Evolutionary conservation across 1,140 invertebrate species (phyloP).

Genomic region (Idris sp.): DNA sequence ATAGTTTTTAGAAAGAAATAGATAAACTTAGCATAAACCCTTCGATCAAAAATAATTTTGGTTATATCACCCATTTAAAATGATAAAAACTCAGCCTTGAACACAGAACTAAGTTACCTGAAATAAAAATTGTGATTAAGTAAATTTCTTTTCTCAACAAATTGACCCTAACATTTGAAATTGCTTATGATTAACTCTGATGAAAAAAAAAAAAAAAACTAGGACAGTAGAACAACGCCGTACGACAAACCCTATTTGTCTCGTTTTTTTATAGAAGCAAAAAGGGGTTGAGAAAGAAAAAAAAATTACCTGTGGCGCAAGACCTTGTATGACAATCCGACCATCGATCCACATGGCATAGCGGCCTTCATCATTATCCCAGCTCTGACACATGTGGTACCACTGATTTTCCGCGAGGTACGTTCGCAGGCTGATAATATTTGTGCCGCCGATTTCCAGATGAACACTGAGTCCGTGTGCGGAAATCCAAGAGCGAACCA

Average conservation of each 20-base stretch:
- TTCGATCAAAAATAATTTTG: too few species aligned
- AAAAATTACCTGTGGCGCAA: conserved; percentile 76
- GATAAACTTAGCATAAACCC: too few species aligned
- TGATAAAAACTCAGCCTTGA: too few species aligned
- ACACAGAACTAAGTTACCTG: too few species aligned
- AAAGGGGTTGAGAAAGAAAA: conserved; percentile 11
- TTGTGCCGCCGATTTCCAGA: conserved; percentile 79
- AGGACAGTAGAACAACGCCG: conserved; percentile 27
- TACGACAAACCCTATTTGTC: conserved; percentile 30
- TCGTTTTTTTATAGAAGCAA: conserved; percentile 20
- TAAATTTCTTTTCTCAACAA: too few species aligned
- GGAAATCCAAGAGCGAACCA: conserved; percentile 81
- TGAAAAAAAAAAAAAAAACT: conserved; percentile 19
- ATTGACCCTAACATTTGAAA: too few species aligned
- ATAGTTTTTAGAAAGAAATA: too few species aligned
- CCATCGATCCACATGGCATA: conserved; percentile 82
- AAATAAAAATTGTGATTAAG: too few species aligned
- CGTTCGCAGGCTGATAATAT: conserved; percentile 75
- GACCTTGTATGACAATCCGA: conserved; percentile 76
- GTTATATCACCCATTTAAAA: too few species aligned
- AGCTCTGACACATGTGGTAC: conserved; percentile 84
- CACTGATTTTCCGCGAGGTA: conserved; percentile 79
- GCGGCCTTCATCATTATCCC: conserved; percentile 80
- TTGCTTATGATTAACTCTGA: too few species aligned
- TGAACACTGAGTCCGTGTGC: conserved; percentile 79